phyloP scores from a whole-genome alignment of 2,888 invertebrate species.

The Caenorhabditis angaria region DNA sequence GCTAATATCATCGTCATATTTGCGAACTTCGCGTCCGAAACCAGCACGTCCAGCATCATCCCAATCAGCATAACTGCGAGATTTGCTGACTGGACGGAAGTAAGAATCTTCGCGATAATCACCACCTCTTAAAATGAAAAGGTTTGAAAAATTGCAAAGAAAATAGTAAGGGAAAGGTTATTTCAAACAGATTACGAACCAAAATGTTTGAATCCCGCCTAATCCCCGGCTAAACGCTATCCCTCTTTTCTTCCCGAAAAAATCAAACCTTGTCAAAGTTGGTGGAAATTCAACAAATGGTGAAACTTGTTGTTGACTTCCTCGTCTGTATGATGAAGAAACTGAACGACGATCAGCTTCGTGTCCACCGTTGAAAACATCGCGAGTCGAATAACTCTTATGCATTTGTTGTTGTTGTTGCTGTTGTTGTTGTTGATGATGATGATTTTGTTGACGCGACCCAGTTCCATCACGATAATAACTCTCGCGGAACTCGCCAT shows the following conservation, averaged over 20 bases:
- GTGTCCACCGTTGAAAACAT: slow-evolving; percentile 59
- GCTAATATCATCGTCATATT: slow-evolving; percentile 65
- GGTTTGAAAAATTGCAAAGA: neutral
- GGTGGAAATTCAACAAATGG: slow-evolving; percentile 72
- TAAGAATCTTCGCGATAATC: slow-evolving; percentile 34
- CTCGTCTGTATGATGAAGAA: slow-evolving; percentile 57
- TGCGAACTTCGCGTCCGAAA: slow-evolving; percentile 38
- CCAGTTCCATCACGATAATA: slow-evolving; percentile 37
- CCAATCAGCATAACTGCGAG: slow-evolving; percentile 71
- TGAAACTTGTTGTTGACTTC: slow-evolving; percentile 49
- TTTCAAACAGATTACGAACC: too few species aligned
- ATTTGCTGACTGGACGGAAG: slow-evolving; percentile 63
- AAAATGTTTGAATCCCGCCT: too few species aligned
- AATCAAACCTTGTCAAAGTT: slow-evolving; percentile 64
- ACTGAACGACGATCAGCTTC: slow-evolving; percentile 48
- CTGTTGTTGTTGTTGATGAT: slow-evolving; percentile 6
- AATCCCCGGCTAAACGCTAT: too few species aligned
- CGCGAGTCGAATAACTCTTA: slow-evolving; percentile 70
- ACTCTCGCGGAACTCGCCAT: slow-evolving; percentile 64
- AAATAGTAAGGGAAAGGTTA: neutral
- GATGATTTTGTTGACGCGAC: slow-evolving; percentile 6
- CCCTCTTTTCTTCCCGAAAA: neutral
- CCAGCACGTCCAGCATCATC: slow-evolving; percentile 61
- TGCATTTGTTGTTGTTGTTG: slow-evolving; percentile 51
- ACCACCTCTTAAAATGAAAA: slow-evolving; percentile 8